Evolutionary conservation across 2,888 invertebrate species (phyloP), one percentile per base, ranked within the genome.

Genomic region (Phymatocera aterrima): DNA sequence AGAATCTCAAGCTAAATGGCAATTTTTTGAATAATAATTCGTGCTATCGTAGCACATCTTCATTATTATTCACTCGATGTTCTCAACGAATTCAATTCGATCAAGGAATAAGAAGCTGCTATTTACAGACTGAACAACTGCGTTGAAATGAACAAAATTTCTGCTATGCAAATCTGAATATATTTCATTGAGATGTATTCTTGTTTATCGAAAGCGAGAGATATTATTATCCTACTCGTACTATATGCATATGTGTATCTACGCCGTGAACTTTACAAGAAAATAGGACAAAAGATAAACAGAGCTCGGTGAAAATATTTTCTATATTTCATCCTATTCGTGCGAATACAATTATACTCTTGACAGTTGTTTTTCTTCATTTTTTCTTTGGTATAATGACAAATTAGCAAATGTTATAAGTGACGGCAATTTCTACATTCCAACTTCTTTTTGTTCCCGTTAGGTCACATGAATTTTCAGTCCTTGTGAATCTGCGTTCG

Each of bases 321-420:
- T 18, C 37, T 6, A 34, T 18, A 5, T 61, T 5, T 61, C 12
- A 31, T n/a, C 31, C 28, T 74, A 57, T 78, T n/a, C 75, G 74
- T 77, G 60, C 24, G 64, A 77, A 37, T 61, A 79, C 2, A 31
- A 64, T 21, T 40, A n/a, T 24, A 34, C 12, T 75, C 37, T 65
- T 51, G n/a, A n/a, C n/a, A 74, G 6, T 74, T 74, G 5, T 40
- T n/a, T 51, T n/a, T 34, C 8, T 48, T 28, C 40, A 40, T 77
- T n/a, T 57, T 31, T 75, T 75, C 18, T 6, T 37, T 12, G 8
- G 15, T 37, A n/a, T 72, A 21, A 34, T 48, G n/a, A n/a, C n/a
- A n/a, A 48, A 31, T 31, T 21, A 74, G 21, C 18, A 31, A 54
- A 54, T 28, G 24, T 54, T 10, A 24, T 24, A 8, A 54, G 54